Evolutionary conservation across 2,113 vertebrate genomes (phyloP).

Genomic region (Raja brachyura): DNA sequence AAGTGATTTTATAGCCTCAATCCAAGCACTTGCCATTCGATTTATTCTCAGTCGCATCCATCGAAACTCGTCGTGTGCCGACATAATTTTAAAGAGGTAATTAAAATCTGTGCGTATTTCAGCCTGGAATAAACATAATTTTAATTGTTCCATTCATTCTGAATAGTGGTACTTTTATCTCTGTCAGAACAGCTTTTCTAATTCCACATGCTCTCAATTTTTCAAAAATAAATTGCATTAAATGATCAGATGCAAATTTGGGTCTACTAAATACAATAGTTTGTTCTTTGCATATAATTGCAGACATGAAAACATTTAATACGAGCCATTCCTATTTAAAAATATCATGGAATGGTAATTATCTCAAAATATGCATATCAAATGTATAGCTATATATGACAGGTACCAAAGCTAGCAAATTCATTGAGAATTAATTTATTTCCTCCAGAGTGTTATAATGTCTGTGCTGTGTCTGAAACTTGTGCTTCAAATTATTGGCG

Average conservation of each 20-base stretch:
- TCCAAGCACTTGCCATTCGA: conserved; percentile 90
- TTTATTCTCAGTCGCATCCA: conserved; percentile 96
- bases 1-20: conserved; percentile 80
- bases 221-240: too few species aligned
- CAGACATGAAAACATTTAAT: not conserved
- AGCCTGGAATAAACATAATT: conserved; percentile 56
- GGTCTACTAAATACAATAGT: not conserved
- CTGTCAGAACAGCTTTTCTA: not conserved
- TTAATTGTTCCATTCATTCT: not conserved
- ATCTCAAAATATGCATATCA: not conserved
- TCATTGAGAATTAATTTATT: not conserved
- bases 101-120: conserved; percentile 84
- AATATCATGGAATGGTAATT: too few species aligned
- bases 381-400: not conserved
- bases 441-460: not conserved
- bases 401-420: not conserved
- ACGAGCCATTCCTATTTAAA: not conserved
- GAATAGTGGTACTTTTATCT: not conserved
- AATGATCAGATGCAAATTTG: not conserved
- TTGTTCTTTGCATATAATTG: not conserved
- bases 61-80: conserved; percentile 86
- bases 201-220: not conserved
- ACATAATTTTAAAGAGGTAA: conserved; percentile 86
- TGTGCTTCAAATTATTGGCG: not conserved
- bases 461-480: not conserved